Evolutionary conservation across 2,113 vertebrate species (phyloP), one percentile per base, ranked within the genome.

Genomic region (Vulpes vulpes): DNA sequence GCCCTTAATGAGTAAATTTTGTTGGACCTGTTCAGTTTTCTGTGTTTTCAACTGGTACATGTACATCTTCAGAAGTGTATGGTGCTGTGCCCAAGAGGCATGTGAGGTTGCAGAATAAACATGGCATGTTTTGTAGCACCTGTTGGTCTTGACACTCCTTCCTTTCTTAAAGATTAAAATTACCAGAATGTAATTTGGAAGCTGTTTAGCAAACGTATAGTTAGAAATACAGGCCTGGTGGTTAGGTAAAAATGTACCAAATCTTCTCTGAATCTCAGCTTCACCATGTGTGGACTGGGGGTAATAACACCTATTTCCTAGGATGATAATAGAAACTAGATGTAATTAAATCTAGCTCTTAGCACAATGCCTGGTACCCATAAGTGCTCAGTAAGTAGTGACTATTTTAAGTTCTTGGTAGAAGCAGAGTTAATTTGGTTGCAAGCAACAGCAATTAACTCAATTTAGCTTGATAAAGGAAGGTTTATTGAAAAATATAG

Each of bases 361-460:
- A 73, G 62, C 49, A 71, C 38, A 73, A 43, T 43, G 30, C 55
- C 73, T 92, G 22, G 23, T 76, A 65, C 27, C 11, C 51, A 23
- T 59, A 84, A 92, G 62, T 86, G 32, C 71, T 90, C 60, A 62
- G 30, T 80, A 91, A 81, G 55, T 92, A 49, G 67, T 32, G 60
- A 92, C 43, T 65, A 6, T 53, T 16, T 43, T 22, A 74, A 32
- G 12, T 20, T 78, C 38, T 53, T 69, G 64, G 82, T 79, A 92
- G 94, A 35, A 81, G 51, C 35, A 86, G 53, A 86, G 35, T 82
- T 83, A 78, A 95, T 83, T 60, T 96, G 82, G 43, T 89, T 91
- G 65, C 3, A 71, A 69, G 65, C 81, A 89, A 25, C 14, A 73
- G 27, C 8, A 55, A 38, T 78, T 32, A 35, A 71, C 35, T 94